Conservation (phyloP, 2,797 vertebrate genomes). For the Phylloscopus collybita region DNA sequence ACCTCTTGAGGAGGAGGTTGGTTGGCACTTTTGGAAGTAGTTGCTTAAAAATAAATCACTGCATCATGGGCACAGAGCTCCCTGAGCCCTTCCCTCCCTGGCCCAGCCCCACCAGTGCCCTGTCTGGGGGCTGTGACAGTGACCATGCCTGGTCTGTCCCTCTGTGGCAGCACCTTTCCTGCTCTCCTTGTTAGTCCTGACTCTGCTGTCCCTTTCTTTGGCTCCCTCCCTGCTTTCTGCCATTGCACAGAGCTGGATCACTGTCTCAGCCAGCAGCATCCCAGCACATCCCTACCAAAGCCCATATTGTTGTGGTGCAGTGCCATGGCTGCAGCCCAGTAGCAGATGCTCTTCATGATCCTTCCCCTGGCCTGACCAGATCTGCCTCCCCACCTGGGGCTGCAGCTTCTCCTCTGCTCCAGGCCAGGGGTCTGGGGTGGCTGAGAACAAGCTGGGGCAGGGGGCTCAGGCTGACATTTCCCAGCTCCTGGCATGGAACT, state of each 20-base stretch:
- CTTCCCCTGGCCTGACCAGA: neutral
- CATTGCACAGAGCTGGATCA: neutral
- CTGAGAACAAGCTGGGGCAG: accelerated
- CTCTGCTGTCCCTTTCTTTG: neutral
- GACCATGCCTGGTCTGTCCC: neutral
- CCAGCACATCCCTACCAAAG: neutral
- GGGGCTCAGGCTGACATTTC: neutral
- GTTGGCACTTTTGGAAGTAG: neutral
- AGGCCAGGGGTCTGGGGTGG: neutral
- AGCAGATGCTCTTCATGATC: neutral
- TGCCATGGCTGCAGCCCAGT: neutral
- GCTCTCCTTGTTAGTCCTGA: neutral
- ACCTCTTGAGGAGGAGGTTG: neutral
- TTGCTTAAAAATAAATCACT: neutral
- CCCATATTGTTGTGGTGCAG: neutral
- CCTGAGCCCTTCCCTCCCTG: neutral
- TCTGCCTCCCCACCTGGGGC: neutral
- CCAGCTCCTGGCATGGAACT: neutral
- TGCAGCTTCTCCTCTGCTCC: neutral
- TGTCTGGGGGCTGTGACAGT: neutral
- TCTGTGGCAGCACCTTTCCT: neutral
- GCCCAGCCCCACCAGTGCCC: neutral
- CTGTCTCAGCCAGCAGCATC: neutral
- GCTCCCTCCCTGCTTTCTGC: neutral
- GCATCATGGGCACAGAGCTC: neutral